Conservation (phyloP, 2,113 vertebrate genomes). For the Eulacestoma nigropectus region DNA sequence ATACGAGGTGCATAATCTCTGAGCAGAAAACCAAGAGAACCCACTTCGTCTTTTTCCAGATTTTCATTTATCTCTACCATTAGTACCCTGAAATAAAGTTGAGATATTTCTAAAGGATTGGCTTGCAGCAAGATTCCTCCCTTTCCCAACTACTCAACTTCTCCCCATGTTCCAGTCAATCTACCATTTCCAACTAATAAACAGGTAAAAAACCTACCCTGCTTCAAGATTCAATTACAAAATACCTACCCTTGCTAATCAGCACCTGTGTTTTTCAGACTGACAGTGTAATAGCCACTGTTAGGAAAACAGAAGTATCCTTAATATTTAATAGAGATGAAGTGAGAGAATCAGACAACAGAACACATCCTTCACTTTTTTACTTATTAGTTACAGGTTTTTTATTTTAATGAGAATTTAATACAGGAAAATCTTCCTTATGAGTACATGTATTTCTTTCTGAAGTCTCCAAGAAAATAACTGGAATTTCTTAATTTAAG, state of each 20-base stretch:
- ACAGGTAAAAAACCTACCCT: not conserved
- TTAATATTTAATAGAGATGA: not conserved
- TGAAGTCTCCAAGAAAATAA: not conserved
- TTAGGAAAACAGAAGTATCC: not conserved
- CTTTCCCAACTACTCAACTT: not conserved
- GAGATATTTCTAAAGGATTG: not conserved
- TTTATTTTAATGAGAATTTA: not conserved
- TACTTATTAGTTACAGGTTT: not conserved
- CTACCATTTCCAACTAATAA: not conserved
- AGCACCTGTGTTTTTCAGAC: not conserved
- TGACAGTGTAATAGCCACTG: not conserved
- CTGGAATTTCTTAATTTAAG: not conserved
- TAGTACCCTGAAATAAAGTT: constrained; percentile 76
- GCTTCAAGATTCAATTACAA: not conserved
- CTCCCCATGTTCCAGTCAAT: not conserved
- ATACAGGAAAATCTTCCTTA: not conserved
- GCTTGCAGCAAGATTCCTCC: not conserved
- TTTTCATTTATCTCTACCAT: constrained; percentile 83
- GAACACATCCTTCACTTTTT: not conserved
- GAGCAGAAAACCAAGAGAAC: constrained; percentile 80
- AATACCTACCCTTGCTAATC: not conserved
- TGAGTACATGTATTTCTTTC: not conserved
- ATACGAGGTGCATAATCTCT: constrained; percentile 62
- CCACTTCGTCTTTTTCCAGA: constrained; percentile 77
- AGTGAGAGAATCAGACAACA: not conserved